A percentile compares a stretch with the other conserved stretches of the same genome.
Conservation (phyloP, 1,140 invertebrate genomes). For the Trinorchestia longiramus region DNA sequence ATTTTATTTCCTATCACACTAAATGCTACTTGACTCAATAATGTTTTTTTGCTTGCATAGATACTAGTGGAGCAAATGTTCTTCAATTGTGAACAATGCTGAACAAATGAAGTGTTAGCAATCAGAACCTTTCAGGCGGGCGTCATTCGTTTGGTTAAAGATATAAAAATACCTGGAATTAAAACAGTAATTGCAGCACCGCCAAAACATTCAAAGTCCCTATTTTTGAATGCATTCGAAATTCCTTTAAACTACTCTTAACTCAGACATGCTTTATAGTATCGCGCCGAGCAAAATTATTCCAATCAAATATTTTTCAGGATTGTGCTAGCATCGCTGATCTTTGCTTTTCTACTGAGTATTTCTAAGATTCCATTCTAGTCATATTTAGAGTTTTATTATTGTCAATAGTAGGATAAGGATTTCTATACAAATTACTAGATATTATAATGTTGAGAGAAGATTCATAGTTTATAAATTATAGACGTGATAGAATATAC, state of each 20-base stretch:
- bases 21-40: neutral
- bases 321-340: neutral
- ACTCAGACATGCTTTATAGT: neutral
- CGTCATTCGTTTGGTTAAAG: neutral
- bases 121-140: neutral
- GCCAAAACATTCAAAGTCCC: neutral
- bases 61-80: neutral
- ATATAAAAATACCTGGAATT: neutral
- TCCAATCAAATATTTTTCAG: neutral
- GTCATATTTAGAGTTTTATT: conserved; percentile 37
- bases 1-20: neutral
- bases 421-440: conserved; percentile 12
- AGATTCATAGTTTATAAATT: conserved; percentile 44
- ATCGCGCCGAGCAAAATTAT: neutral
- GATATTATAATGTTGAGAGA: conserved; percentile 40
- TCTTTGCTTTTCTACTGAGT: neutral
- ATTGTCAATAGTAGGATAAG: neutral
- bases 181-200: neutral
- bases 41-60: neutral
- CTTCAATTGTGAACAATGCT: neutral
- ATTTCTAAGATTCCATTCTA: conserved; percentile 44
- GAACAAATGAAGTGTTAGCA: neutral
- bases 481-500: conserved; percentile 30
- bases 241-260: neutral
- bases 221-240: neutral